Evolutionary conservation across 2,888 invertebrate species (phyloP).

Genomic region (Melanchra persicariae): DNA sequence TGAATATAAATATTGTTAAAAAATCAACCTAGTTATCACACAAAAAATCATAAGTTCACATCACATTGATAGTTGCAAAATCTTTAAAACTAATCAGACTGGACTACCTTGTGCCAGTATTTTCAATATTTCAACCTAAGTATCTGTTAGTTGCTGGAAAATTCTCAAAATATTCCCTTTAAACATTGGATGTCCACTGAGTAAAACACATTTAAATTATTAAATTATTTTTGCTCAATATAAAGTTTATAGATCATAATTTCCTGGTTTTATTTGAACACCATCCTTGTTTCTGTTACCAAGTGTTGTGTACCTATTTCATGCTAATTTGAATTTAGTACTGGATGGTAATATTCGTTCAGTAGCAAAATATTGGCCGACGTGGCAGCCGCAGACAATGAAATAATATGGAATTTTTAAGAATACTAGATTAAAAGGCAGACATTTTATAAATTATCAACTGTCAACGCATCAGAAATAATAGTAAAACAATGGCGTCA

Average conservation of each 20-base stretch:
- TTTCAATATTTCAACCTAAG: background rate
- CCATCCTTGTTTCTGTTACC: background rate
- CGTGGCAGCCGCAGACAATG: background rate
- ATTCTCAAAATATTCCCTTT: constrained; percentile 7
- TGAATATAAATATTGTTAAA: background rate
- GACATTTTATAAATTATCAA: too few species aligned
- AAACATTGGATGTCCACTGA: constrained; percentile 35
- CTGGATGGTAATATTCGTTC: background rate
- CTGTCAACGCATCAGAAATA: too few species aligned
- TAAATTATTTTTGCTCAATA: constrained; percentile 70
- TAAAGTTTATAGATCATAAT: constrained; percentile 56
- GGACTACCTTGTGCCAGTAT: background rate
- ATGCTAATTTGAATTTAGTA: constrained; percentile 29
- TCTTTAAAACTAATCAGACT: background rate
- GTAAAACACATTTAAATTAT: constrained; percentile 31
- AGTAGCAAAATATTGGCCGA: background rate
- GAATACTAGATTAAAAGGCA: background rate
- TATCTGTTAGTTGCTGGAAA: constrained; percentile 42
- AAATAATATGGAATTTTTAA: background rate
- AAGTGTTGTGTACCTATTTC: constrained; percentile 41
- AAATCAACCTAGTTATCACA: background rate
- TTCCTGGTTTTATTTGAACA: constrained; percentile 49
- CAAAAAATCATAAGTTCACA: background rate
- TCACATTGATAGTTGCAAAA: background rate
- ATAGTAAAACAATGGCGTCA: too few species aligned